Percentiles rank a stretch among this genome's conserved stretches.
These are phyloP conservation scores for Pseudotriccus pelzelni DNA, from an alignment of 2,797 vertebrate genomes.

Conservation along the genomic window DNA sequence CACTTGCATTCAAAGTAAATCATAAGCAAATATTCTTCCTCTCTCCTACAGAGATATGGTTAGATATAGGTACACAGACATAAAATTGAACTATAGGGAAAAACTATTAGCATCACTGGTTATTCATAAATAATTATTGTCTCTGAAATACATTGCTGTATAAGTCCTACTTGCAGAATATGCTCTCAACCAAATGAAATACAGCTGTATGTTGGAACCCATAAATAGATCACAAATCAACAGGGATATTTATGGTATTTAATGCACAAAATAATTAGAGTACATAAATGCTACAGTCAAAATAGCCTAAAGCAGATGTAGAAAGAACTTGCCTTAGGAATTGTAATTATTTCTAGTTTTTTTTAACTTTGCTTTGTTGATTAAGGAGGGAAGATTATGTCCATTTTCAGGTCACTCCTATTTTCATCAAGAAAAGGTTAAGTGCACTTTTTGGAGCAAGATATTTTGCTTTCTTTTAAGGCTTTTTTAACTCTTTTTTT, in stretches of 20 bases:
- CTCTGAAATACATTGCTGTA: background rate
- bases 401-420: background rate
- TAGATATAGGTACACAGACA: background rate
- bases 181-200: conserved; percentile 17
- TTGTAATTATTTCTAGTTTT: conserved; percentile 30
- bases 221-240: conserved; percentile 51
- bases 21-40: background rate
- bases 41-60: background rate
- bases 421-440: background rate
- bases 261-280: conserved; percentile 48
- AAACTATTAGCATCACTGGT: background rate
- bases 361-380: background rate
- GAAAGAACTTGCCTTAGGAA: conserved; percentile 23
- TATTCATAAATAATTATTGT: background rate
- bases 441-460: background rate
- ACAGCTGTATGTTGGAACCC: conserved; percentile 26
- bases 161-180: background rate
- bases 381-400: background rate
- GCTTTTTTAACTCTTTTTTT: background rate
- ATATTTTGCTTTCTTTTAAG: background rate
- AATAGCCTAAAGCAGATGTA: conserved; percentile 52
- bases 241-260: conserved; percentile 46
- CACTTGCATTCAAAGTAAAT: background rate
- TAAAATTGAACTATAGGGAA: background rate
- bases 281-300: conserved; percentile 4